phyloP scores from a whole-genome alignment of 1,140 invertebrate species.

The Teleopsis dalmanni region DNA sequence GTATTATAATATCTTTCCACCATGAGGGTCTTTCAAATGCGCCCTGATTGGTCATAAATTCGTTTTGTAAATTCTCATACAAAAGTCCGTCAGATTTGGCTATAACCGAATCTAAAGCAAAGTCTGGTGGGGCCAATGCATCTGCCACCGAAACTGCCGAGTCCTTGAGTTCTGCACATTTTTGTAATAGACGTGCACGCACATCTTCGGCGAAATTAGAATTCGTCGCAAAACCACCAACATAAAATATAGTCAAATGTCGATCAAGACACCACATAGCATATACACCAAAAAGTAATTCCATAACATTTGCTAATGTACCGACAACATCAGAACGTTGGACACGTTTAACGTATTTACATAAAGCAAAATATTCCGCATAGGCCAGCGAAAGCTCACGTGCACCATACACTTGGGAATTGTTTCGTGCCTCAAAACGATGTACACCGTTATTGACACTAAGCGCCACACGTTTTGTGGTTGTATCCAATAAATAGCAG shows the following conservation, averaged over 20 bases:
- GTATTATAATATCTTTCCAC: slow-evolving; percentile 65
- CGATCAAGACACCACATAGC: slow-evolving; percentile 65
- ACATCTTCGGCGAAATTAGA: slow-evolving; percentile 49
- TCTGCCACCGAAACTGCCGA: slow-evolving; percentile 75
- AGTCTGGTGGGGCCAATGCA: slow-evolving; percentile 81
- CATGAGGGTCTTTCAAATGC: slow-evolving; percentile 66
- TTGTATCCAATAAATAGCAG: slow-evolving; percentile 67
- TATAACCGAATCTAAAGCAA: slow-evolving; percentile 76
- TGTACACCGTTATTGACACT: slow-evolving; percentile 52
- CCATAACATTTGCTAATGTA: slow-evolving; percentile 52
- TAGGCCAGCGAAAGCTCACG: slow-evolving; percentile 68
- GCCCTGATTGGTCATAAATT: slow-evolving; percentile 61
- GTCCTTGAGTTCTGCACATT: slow-evolving; percentile 65
- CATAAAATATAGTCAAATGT: slow-evolving; percentile 67
- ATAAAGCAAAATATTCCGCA: slow-evolving; percentile 60
- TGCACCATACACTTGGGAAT: slow-evolving; percentile 75
- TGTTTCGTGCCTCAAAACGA: slow-evolving; percentile 66
- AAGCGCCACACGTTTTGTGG: slow-evolving; percentile 55
- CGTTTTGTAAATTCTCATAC: slow-evolving; percentile 74
- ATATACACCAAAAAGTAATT: slow-evolving; percentile 62
- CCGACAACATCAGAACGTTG: slow-evolving; percentile 44
- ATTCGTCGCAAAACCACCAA: slow-evolving; percentile 58
- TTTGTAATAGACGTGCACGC: slow-evolving; percentile 55
- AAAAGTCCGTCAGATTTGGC: slow-evolving; percentile 76
- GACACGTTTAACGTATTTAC: slow-evolving; percentile 52